Conservation (phyloP, 2,113 vertebrate genomes). For the Todiramphus saurophagus region DNA sequence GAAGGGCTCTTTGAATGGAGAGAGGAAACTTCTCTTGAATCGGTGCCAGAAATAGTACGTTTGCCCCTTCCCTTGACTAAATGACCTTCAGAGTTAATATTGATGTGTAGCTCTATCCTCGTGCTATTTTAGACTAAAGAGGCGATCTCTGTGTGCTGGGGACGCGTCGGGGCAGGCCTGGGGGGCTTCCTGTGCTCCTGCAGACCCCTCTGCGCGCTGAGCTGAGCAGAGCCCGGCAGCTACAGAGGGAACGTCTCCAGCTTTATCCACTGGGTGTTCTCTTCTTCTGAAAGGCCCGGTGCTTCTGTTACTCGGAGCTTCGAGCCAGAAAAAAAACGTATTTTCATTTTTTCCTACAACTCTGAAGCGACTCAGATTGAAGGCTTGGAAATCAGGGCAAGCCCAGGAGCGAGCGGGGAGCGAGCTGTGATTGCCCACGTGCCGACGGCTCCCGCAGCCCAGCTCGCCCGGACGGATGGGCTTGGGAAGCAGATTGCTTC, state of each 20-base stretch:
- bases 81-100: conserved; percentile 22
- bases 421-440: rapidly evolving
- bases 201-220: rapidly evolving
- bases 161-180: rapidly evolving
- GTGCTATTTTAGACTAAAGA: background rate
- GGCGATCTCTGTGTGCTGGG: background rate
- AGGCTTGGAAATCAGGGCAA: background rate
- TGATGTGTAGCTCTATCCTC: background rate
- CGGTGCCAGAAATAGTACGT: background rate
- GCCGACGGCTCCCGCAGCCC: background rate
- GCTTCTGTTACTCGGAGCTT: background rate
- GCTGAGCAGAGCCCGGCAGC: background rate
- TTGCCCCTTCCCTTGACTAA: conserved; percentile 17
- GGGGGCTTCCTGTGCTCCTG: rapidly evolving
- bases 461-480: rapidly evolving
- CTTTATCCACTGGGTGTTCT: background rate
- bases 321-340: background rate
- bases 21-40: background rate
- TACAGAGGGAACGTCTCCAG: background rate
- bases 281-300: background rate
- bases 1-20: background rate
- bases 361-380: background rate
- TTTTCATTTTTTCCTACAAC: background rate
- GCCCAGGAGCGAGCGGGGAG: background rate
- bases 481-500: background rate